These are phyloP conservation scores for Drosophila sordidula DNA, from an alignment of 2,888 invertebrate genomes.

Conservation along the genomic window DNA sequence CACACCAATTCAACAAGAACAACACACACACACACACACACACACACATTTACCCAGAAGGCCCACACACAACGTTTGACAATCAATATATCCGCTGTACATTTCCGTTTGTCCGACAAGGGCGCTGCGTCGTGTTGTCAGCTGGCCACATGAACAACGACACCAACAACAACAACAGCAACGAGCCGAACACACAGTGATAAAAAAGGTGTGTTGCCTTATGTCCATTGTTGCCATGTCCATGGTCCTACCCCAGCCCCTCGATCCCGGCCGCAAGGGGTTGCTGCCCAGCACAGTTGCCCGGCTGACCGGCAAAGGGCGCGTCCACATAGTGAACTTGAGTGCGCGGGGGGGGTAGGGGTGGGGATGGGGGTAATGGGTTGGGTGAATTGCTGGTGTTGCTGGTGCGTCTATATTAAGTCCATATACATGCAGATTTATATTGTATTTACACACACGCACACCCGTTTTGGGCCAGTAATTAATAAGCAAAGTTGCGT, in stretches of 20 bases:
- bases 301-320: slow-evolving; percentile 36
- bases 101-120: slow-evolving; percentile 70
- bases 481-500: slow-evolving; percentile 52
- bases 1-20: slow-evolving; percentile 4
- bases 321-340: slow-evolving; percentile 26
- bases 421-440: slow-evolving; percentile 41
- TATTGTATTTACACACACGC: slow-evolving; percentile 16
- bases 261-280: slow-evolving; percentile 17
- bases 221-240: slow-evolving; percentile 58
- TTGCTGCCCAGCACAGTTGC: slow-evolving; percentile 14
- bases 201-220: slow-evolving; percentile 62
- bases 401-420: slow-evolving; percentile 45
- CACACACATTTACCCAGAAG: background rate
- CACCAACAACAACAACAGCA: slow-evolving; percentile 26
- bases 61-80: slow-evolving; percentile 52
- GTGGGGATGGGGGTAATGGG: background rate
- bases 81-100: slow-evolving; percentile 80
- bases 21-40: slow-evolving; percentile 4
- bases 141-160: slow-evolving; percentile 53
- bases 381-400: slow-evolving; percentile 2
- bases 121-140: slow-evolving; percentile 45
- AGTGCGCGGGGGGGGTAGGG: background rate
- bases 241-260: slow-evolving; percentile 16
- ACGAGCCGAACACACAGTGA: slow-evolving; percentile 10
- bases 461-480: slow-evolving; percentile 29